Base-by-base conservation (phyloP, 2,797 vertebrate species). In the Tamandua tetradactyla region DNA sequence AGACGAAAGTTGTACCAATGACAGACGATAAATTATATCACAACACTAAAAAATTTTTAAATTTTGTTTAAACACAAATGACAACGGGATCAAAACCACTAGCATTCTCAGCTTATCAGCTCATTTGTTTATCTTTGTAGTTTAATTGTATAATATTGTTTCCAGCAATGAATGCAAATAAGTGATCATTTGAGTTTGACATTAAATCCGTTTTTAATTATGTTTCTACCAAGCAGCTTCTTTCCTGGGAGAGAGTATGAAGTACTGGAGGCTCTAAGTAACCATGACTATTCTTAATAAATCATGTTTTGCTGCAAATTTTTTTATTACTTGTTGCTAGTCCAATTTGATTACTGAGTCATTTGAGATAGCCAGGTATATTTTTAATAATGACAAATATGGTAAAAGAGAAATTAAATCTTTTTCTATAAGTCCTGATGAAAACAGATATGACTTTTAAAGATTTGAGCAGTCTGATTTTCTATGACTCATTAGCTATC, bases 141-240 rank as follows among this genome's bases (percentile, higher is more conserved):
- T 84, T 95, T 79, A 89, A 84, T 83, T 30, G 27, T 7, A 55
- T 32, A 35, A n/a, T 59, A 86, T 75, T 61, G n/a, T 91, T 93
- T 96, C 49, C 40, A 89, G 9, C 44, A 71, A 11, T 62, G 47
- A 78, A 47, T 69, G 7, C 66, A 37, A 82, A 66, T 87, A 72
- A 52, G 8, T 88, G 82, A n/a, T 87, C 17, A 61, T 91, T 27
- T 80, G 23, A 0, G 4, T 80, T 69, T 94, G n/a, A 55, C 15
- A 20, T 64, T 27, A 37, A 84, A 61, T 79, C n/a, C 71, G 2
- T 5, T 62, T 93, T 87, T 69, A 93, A 72, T 71, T 93, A 30
- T 44, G 9, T 82, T 83, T 83, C 10, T 84, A 32, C 72, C 47
- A 57, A 62, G 66, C 86, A 76, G 14, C 27, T 80, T 75, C 68